Evolutionary conservation across 64 coral and sea anemone genomes (phyloP), one percentile per base, ranked within the genome.

Genomic region (Porites australiensis): DNA sequence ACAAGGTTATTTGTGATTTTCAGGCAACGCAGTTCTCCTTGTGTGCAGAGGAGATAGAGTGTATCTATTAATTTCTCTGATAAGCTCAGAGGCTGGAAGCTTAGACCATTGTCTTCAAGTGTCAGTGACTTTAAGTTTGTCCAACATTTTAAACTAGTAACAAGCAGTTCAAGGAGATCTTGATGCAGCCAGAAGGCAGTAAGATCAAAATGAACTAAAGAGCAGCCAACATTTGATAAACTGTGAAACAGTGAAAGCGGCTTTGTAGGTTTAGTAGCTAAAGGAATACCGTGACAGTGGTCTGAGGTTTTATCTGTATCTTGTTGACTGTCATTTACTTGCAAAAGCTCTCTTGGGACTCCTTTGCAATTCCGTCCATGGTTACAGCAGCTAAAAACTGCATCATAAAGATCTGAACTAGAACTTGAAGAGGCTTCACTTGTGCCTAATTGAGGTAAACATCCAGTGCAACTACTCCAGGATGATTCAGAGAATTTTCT

Each of bases 131-230:
- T 83, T 20, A 93, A 75, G 8, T 75, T 79, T 45, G 43, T 65
- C 61, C 91, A 93, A 13, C 43, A 47, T 54, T 20, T 53, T 7
- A 93, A 48, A 18, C 58, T 67, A 18, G 70, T 52, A 6, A 76
- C 72, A 87, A 93, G 70, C 60, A 87, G 14, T 10, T 45, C 50
- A 19, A 93, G 50, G 9, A 93, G 47, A 47, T 87, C 59, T 67
- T 77, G 58, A 15, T 87, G 83, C 27, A 93, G 74, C 82, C 82
- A 79, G 67, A 93, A 87, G 13, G 72, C 74, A 2, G 52, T 62
- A 20, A 93, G 53, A 19, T 93, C 91, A 79, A 93, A 93, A 23
- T 93, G 91, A 82, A 82, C 79, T 62, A 82, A 68, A 3, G n/a
- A 51, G 9, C 63, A 84, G n/a, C 11, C 46, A 48, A 16, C 59